Evolutionary conservation across 2,888 invertebrate species (phyloP).

Genomic region (Cybosia mesomella): DNA sequence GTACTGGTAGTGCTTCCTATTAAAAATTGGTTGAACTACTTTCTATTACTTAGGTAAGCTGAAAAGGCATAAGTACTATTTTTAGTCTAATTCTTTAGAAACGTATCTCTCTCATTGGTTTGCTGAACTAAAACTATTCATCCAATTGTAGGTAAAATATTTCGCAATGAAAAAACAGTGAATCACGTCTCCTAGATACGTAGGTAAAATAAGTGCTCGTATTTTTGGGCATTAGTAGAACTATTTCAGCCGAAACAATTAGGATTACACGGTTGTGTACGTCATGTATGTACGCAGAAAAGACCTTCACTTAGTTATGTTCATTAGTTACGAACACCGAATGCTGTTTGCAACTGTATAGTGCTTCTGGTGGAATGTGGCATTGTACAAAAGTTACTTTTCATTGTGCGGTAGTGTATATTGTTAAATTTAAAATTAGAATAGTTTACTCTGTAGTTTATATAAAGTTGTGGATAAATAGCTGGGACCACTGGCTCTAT

Average conservation of each 20-base stretch:
- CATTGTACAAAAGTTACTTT: not conserved
- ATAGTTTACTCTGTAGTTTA: not conserved
- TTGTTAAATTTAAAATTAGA: slow-evolving; percentile 1
- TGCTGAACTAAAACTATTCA: too few relatives aligned
- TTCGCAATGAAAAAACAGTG: not conserved
- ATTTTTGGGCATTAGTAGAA: slow-evolving; percentile 35
- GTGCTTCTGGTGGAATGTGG: not conserved
- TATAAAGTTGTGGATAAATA: too few relatives aligned
- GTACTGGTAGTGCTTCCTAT: too few relatives aligned
- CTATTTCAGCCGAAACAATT: slow-evolving; percentile 40
- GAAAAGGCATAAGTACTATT: too few relatives aligned
- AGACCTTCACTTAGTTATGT: slow-evolving; percentile 38
- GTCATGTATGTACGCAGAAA: slow-evolving; percentile 11
- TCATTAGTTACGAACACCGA: slow-evolving; percentile 30
- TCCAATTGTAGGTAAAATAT: too few relatives aligned
- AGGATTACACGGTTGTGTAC: slow-evolving; percentile 35
- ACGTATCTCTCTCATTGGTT: too few relatives aligned
- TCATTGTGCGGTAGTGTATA: not conserved
- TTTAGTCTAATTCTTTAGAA: too few relatives aligned
- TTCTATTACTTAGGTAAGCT: too few relatives aligned
- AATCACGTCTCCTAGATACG: not conserved
- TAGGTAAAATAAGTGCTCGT: slow-evolving; percentile 18
- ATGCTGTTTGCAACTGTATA: slow-evolving; percentile 36
- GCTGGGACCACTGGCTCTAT: too few relatives aligned
- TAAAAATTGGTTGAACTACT: too few relatives aligned